Base-by-base conservation (phyloP, 2,113 vertebrate species). In the Narcine bancroftii region DNA sequence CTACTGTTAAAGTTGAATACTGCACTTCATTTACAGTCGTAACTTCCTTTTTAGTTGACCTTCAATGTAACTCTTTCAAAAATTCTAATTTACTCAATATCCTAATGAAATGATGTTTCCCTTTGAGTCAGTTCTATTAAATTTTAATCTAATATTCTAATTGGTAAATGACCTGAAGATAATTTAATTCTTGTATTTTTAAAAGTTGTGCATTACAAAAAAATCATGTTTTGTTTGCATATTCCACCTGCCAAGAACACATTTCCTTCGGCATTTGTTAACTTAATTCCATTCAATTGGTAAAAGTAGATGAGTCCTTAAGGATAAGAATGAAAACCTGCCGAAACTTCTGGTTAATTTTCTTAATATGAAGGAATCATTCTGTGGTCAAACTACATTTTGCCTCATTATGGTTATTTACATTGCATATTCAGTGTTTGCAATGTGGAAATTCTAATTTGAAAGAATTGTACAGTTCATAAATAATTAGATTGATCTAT, bases 71-170 rank as follows among this genome's bases (percentile, higher is more conserved):
- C 63, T 42, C 60, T 91, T 91, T 91, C 65, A 91, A 91, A 91
- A 69, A 91, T 91, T n/a, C 89, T 45, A 69, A 91, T 91, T 91
- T 71, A 71, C 65, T 91, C 89, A 91, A 45, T 26, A 71, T 91
- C 47, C 89, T 69, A 45, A 91, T 47, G 71, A 69, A 26, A 91
- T 69, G 42, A 91, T 45, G 65, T 91, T 69, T 66, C 89, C 89
- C 85, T 91, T 91, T 69, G 29, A 33, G 65, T 42, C 47, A 45
- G 89, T 69, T 91, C 63, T 69, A 66, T 69, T 69, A 11, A n/a
- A 69, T 69, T 66, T 91, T 91, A 91, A 69, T 91, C 39, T n/a
- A 91, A 91, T 91, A 47, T 66, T 69, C 66, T 91, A 66, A 91
- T 91, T 47, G 42, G 65, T 19, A 91, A 91, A 91, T 91, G 69